Evolutionary conservation across 2,888 invertebrate genomes (phyloP), one percentile per base, ranked within the genome.

Genomic region (Meghimatium bilineatum): DNA sequence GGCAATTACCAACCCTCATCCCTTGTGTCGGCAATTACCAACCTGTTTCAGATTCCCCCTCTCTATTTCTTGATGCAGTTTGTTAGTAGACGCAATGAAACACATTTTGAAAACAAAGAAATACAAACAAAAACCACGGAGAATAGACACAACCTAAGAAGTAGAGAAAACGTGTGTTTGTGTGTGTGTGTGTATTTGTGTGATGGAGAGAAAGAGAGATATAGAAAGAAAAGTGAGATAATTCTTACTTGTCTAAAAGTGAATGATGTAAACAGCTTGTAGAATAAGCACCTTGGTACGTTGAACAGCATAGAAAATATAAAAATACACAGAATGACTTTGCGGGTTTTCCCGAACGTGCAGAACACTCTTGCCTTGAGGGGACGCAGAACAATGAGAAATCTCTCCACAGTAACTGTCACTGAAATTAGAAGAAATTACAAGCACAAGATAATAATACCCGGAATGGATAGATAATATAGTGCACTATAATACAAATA

Each of bases 291-390:
- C 23, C 87, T 36, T 1, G 87, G 87, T 36, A 87, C 79, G 86
- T 87, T 87, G 85, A 87, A 87, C 66, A 83, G n/a, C n/a, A 87
- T 66, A 36, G 86, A 85, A 77, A 87, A 87, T 34, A 87, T 17
- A 60, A 87, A 84, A 66, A 87, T 84, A 34, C 60, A 84, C n/a
- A 87, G 66, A 49, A 86, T 83, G 23, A 84, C 84, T 38, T 83
- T 83, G 36, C 87, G 80, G 12, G 85, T 84, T 60, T 85, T 87
- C 71, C 85, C 85, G 60, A 84, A 81, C 23, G 87, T 87, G 82
- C 87, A 87, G 74, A 87, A 87, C 52, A 82, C 78, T 56, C 84
- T 82, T 56, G 87, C 87, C 52, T 84, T 83, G 34, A 87, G 84
- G 0, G 87, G 87, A n/a, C 79, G 76, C 1, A 87, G 83, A 20